Percentiles rank a stretch among this genome's conserved stretches.
Evolutionary conservation across 1,140 invertebrate genomes (phyloP).

Genomic region (Pseudomyrmex sp.): DNA sequence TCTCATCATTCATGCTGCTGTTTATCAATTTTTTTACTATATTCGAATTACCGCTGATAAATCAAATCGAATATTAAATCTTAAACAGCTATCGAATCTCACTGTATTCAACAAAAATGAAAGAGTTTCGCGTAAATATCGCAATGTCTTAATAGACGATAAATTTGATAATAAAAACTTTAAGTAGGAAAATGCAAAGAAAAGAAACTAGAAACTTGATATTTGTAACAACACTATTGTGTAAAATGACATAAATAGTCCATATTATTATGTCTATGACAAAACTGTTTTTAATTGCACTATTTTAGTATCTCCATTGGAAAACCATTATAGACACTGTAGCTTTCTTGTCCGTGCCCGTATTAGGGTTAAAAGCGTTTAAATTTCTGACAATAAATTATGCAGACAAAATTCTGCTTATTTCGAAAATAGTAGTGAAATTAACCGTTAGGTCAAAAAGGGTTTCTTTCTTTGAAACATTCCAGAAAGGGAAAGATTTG

Average conservation of each 20-base stretch:
- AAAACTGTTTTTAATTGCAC: neutral
- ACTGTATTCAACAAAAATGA: neutral
- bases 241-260: neutral
- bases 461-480: too few relatives aligned
- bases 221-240: neutral
- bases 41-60: conserved; percentile 67
- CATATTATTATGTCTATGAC: neutral
- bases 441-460: too few relatives aligned
- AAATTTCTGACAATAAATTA: too few relatives aligned
- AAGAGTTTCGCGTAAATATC: conserved; percentile 48
- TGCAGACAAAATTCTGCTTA: too few relatives aligned
- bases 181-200: neutral
- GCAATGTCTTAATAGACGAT: conserved; percentile 14
- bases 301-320: too few relatives aligned
- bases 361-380: too few relatives aligned
- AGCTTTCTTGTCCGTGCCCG: too few relatives aligned
- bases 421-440: too few relatives aligned
- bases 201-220: neutral
- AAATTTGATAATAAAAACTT: neutral
- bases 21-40: conserved; percentile 54
- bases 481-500: too few relatives aligned
- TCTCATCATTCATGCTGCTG: conserved; percentile 27
- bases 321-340: too few relatives aligned
- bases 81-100: conserved; percentile 30
- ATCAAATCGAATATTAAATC: conserved; percentile 38